Percentiles rank a stretch among this genome's conserved stretches.
phyloP scores from a whole-genome alignment of 2,113 vertebrate genomes.

The Siphamia tubifer region DNA sequence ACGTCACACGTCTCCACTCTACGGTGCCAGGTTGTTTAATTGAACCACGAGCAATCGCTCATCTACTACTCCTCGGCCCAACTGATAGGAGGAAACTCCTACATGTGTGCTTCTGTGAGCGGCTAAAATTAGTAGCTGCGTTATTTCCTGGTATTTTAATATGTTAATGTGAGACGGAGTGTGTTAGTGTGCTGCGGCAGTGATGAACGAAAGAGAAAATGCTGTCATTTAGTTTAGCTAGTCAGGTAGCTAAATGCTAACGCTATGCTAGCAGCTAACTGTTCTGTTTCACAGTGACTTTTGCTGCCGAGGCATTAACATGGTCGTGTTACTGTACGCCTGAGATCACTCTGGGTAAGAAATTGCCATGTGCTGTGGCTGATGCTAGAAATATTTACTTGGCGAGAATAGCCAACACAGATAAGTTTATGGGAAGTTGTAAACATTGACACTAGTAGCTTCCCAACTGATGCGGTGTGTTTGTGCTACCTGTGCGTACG shows the following conservation, averaged over 20 bases:
- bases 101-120: neutral
- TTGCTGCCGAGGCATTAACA: neutral
- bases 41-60: constrained; percentile 60
- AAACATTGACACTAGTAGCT: constrained; percentile 10
- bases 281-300: neutral
- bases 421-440: neutral
- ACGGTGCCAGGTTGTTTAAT: constrained; percentile 60
- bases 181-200: neutral
- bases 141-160: neutral
- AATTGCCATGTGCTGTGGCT: neutral
- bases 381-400: too few species aligned
- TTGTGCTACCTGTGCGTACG: constrained; percentile 30
- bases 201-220: neutral
- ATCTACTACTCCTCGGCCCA: constrained; percentile 29
- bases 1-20: constrained; percentile 8
- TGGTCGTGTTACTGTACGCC: neutral
- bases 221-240: neutral
- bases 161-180: neutral
- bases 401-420: neutral
- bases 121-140: neutral
- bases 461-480: constrained; percentile 3
- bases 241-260: constrained; percentile 37
- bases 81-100: constrained; percentile 15
- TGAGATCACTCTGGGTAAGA: neutral
- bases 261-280: constrained; percentile 43